A percentile compares a stretch with the other conserved stretches of the same genome.
These are phyloP conservation scores for Oryctes rhinoceros DNA, from an alignment of 1,140 invertebrate genomes.

Conservation along the genomic window DNA sequence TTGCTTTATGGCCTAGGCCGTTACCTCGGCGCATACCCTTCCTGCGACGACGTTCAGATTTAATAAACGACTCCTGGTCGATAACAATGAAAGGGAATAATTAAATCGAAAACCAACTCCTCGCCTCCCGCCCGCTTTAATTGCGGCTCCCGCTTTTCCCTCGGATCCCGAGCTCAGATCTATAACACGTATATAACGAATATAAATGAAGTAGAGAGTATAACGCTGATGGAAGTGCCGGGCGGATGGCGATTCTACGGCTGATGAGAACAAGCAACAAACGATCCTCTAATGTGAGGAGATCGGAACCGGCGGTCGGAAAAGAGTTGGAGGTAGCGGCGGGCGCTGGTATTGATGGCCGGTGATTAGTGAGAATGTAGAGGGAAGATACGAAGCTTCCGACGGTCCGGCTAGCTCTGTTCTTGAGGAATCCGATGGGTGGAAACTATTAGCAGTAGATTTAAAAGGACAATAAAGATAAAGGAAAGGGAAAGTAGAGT, in stretches of 20 bases:
- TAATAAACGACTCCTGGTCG: slow-evolving; percentile 14
- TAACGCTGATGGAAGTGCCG: background rate
- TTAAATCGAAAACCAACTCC: slow-evolving; percentile 14
- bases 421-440: background rate
- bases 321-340: background rate
- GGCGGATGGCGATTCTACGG: background rate
- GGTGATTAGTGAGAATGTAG: slow-evolving; percentile 9
- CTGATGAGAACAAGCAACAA: background rate
- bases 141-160: background rate
- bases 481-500: too few relatives aligned
- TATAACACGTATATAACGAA: slow-evolving; percentile 3
- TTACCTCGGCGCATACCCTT: background rate
- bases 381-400: background rate
- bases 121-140: background rate
- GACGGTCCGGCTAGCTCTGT: background rate
- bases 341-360: background rate
- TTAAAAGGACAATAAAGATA: background rate
- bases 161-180: background rate
- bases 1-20: too few relatives aligned
- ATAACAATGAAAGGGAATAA: slow-evolving; percentile 19
- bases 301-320: background rate
- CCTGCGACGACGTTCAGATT: slow-evolving; percentile 2
- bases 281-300: slow-evolving; percentile 7
- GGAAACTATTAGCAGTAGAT: slow-evolving; percentile 18
- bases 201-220: background rate